Base-by-base conservation (phyloP, 1,140 invertebrate genomes). In the Aphelenchoides avenae region DNA sequence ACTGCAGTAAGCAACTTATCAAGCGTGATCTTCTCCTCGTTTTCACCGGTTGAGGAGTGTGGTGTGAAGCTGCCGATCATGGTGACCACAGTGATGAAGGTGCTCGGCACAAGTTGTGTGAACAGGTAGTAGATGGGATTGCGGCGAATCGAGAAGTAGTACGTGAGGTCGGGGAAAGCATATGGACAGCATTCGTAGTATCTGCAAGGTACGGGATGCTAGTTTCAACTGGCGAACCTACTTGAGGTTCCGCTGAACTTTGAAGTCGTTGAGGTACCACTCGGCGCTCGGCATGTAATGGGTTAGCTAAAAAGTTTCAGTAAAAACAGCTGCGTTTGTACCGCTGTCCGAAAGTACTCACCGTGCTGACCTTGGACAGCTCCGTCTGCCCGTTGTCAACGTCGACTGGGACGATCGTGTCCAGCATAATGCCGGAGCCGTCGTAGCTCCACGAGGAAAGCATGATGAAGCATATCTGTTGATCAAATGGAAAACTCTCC, bases 281-380 rank as follows among this genome's bases (percentile, higher is more conserved):
- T 74, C 73, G 64, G 66, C 68, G 41, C 75, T 73, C 2, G 68
- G 68, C n/a, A 73, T 73, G 54, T 73, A 73, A 57, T 73, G 71
- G 7, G 61, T 57, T n/a, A 73, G 55, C 6, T 29, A 26, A 7
- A 46, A 41, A 15, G n/a, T n/a, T n/a, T n/a, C n/a, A n/a, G n/a
- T n/a, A n/a, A n/a, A n/a, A n/a, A n/a, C n/a, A n/a, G n/a, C n/a
- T n/a, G n/a, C n/a, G n/a, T n/a, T n/a, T n/a, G n/a, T n/a, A n/a
- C n/a, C n/a, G n/a, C n/a, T n/a, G n/a, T n/a, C n/a, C n/a, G n/a
- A 41, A 29, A 27, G 26, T 24, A 31, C 34, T 54, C n/a, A 11
- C n/a, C 27, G 7, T 15, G 20, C 27, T 54, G n/a, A n/a, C n/a
- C n/a, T n/a, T n/a, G n/a, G n/a, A n/a, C n/a, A n/a, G n/a, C n/a